Evolutionary conservation across 2,797 vertebrate genomes (phyloP).

Genomic region (Sebastes hopkinsi): DNA sequence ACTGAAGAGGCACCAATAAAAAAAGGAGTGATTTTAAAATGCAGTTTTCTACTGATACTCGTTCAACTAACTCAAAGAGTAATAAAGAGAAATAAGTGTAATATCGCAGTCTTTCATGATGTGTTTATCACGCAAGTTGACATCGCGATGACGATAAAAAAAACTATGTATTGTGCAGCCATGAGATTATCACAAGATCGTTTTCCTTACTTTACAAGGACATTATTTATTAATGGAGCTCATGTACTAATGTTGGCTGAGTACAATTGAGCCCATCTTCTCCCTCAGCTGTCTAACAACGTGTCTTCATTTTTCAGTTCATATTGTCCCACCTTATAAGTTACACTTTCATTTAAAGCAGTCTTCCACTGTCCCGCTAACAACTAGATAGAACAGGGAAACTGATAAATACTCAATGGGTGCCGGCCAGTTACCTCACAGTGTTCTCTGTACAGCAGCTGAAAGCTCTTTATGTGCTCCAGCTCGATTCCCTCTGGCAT

Average conservation of each 20-base stretch:
- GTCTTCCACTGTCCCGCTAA: not conserved
- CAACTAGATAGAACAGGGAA: not conserved
- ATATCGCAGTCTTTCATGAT: too few species aligned
- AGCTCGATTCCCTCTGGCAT: slow-evolving; percentile 89
- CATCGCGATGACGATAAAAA: not conserved
- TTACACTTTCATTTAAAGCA: not conserved
- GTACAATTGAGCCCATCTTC: not conserved
- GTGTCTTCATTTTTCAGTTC: not conserved
- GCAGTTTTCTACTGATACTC: too few species aligned
- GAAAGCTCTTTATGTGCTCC: slow-evolving; percentile 92
- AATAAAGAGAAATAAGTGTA: too few species aligned
- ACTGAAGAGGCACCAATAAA: too few species aligned
- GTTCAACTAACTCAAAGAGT: too few species aligned
- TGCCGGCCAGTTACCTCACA: slow-evolving; percentile 87
- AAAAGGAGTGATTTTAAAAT: too few species aligned
- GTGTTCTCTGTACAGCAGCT: slow-evolving; percentile 94
- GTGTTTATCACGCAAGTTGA: not conserved
- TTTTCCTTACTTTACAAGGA: too few species aligned
- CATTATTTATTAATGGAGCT: not conserved
- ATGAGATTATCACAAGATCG: too few species aligned
- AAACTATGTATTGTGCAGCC: not conserved
- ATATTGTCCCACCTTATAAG: not conserved
- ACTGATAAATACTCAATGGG: not conserved
- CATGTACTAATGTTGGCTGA: not conserved
- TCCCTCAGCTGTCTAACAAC: not conserved